phyloP scores from a whole-genome alignment of 2,888 invertebrate species.

The Cheilosia impressa region DNA sequence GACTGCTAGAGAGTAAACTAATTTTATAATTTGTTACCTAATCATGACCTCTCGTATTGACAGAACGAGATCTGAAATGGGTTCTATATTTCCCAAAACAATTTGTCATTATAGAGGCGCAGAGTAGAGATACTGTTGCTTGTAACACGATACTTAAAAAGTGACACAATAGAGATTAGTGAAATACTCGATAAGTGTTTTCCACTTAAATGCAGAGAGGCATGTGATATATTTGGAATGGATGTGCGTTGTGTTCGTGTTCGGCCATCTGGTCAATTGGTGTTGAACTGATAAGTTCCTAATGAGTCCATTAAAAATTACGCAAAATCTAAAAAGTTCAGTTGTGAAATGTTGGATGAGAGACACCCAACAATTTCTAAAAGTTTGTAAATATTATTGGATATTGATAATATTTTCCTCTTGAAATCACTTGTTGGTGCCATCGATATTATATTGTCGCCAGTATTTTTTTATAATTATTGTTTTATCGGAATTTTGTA shows the following conservation, averaged over 20 bases:
- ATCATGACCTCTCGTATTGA: conserved; percentile 35
- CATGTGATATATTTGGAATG: conserved; percentile 24
- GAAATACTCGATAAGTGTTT: conserved; percentile 59
- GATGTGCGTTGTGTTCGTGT: conserved; percentile 9
- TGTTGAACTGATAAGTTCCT: conserved; percentile 42
- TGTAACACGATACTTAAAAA: conserved; percentile 68
- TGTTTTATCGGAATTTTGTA: too few species aligned
- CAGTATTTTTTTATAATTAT: too few species aligned
- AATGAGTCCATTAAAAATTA: conserved; percentile 47
- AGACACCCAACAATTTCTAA: background rate
- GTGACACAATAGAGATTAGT: conserved; percentile 57
- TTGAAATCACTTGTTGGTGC: too few species aligned
- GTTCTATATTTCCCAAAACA: conserved; percentile 51
- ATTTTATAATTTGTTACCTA: conserved; percentile 53
- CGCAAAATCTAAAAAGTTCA: conserved; percentile 13
- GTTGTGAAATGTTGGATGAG: background rate
- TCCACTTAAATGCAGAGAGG: conserved; percentile 43
- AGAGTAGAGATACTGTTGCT: conserved; percentile 29
- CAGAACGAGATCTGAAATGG: conserved; percentile 37
- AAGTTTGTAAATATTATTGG: background rate
- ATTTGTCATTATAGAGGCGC: conserved; percentile 45
- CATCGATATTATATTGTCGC: too few species aligned
- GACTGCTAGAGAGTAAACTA: conserved; percentile 23
- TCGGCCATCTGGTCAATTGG: conserved; percentile 57
- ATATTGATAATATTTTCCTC: background rate